These are phyloP conservation scores for Myrmophylax atrothorax DNA, from an alignment of 2,113 vertebrate species.

Conservation along the genomic window DNA sequence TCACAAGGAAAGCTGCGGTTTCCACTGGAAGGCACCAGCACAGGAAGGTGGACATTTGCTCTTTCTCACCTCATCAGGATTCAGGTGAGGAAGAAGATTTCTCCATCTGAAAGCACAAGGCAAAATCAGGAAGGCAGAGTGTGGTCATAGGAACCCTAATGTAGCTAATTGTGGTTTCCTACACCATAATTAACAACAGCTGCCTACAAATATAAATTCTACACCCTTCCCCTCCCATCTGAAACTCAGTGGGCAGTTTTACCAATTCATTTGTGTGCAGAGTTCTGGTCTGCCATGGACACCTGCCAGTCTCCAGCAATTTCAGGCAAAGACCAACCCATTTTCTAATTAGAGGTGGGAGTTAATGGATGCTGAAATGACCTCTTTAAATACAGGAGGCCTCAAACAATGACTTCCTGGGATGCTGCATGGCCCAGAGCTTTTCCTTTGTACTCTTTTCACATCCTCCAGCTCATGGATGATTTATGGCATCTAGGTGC, in stretches of 20 bases:
- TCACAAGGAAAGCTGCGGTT: not conserved
- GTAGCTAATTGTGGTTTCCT: not conserved
- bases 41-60: not conserved
- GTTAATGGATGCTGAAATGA: not conserved
- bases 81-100: not conserved
- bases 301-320: not conserved
- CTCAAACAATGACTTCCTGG: not conserved
- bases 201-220: not conserved
- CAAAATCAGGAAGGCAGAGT: not conserved
- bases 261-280: not conserved
- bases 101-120: not conserved
- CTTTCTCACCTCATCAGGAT: not conserved
- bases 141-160: not conserved
- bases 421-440: not conserved
- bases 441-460: not conserved
- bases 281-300: not conserved
- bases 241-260: not conserved
- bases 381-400: not conserved
- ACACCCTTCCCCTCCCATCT: not conserved
- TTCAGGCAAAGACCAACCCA: not conserved
- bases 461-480: not conserved
- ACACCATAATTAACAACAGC: not conserved
- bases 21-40: not conserved
- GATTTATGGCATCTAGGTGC: slow-evolving; percentile 9
- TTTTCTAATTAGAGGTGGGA: slow-evolving; percentile 32